A percentile compares a stretch with the other conserved stretches of the same genome.
phyloP scores from a whole-genome alignment of 2,113 vertebrate species.

The Ameiurus melas region DNA sequence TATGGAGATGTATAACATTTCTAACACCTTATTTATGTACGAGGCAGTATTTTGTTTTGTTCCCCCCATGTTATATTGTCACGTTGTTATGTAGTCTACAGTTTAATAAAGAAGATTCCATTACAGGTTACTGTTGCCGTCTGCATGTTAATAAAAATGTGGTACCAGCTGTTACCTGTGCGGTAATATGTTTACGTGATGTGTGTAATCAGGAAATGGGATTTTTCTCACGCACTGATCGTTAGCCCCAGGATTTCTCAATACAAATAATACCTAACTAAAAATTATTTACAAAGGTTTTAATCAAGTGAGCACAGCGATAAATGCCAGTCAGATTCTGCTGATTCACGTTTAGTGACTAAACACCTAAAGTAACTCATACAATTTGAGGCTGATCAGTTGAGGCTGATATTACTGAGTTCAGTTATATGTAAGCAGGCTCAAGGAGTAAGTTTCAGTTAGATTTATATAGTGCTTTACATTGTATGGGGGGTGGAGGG shows the following conservation, averaged over 20 bases:
- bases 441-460: no score
- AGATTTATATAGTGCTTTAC: no score
- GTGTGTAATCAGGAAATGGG: not conserved
- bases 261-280: not conserved
- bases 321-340: not conserved
- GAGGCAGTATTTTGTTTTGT: constrained; percentile 43
- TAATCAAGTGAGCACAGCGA: not conserved
- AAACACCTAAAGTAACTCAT: not conserved
- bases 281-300: not conserved
- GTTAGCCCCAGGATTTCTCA: not conserved
- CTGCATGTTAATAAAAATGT: not conserved
- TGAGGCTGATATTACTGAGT: not conserved
- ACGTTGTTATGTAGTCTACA: not conserved
- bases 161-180: not conserved
- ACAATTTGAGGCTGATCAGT: not conserved
- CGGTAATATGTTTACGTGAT: not conserved
- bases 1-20: constrained; percentile 2
- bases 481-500: no score
- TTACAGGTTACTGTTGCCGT: not conserved
- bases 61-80: not conserved
- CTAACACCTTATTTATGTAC: not conserved
- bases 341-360: not conserved
- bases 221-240: not conserved
- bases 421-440: not conserved
- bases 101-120: constrained; percentile 28